A percentile compares a stretch with the other conserved stretches of the same genome.
Evolutionary conservation across 2,888 invertebrate species (phyloP).

Genomic region (Cyrtodaria siliqua): DNA sequence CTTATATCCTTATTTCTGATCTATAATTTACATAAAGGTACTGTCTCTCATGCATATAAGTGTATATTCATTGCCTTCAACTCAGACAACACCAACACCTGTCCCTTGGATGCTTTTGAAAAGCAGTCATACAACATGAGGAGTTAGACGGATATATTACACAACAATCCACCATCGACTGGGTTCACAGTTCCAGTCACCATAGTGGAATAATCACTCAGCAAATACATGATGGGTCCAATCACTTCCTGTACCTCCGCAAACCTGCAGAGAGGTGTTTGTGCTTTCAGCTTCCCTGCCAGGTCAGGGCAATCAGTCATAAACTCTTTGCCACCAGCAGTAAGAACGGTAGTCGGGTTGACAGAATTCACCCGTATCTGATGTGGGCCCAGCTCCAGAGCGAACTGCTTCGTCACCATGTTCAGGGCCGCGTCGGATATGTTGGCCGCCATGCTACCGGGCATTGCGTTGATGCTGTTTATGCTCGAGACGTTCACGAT

Average conservation of each 20-base stretch:
- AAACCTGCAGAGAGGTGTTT: slow-evolving; percentile 93
- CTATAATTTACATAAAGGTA: no score
- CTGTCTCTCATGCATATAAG: no score
- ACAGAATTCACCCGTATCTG: slow-evolving; percentile 95
- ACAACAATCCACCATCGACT: slow-evolving; percentile 53
- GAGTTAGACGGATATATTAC: slow-evolving; percentile 49
- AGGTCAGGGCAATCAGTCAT: slow-evolving; percentile 94
- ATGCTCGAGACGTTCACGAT: slow-evolving; percentile 94
- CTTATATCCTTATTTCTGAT: no score
- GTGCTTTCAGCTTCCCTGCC: slow-evolving; percentile 90
- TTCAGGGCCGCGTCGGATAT: no score
- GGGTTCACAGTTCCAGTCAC: slow-evolving; percentile 55
- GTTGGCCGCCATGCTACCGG: slow-evolving; percentile 93
- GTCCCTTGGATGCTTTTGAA: no score
- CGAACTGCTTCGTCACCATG: no score
- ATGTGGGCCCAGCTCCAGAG: slow-evolving; percentile 94
- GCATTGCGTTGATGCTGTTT: slow-evolving; percentile 88
- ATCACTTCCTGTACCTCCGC: slow-evolving; percentile 86
- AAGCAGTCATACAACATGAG: no score
- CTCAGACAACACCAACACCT: no score
- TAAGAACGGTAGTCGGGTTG: slow-evolving; percentile 97
- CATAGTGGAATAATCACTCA: slow-evolving; percentile 58
- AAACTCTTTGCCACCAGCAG: slow-evolving; percentile 91
- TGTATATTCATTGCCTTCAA: no score
- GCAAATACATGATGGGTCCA: slow-evolving; percentile 53